These are phyloP conservation scores for Drosophila bifasciata DNA, from an alignment of 1,140 invertebrate species.

Conservation along the genomic window DNA sequence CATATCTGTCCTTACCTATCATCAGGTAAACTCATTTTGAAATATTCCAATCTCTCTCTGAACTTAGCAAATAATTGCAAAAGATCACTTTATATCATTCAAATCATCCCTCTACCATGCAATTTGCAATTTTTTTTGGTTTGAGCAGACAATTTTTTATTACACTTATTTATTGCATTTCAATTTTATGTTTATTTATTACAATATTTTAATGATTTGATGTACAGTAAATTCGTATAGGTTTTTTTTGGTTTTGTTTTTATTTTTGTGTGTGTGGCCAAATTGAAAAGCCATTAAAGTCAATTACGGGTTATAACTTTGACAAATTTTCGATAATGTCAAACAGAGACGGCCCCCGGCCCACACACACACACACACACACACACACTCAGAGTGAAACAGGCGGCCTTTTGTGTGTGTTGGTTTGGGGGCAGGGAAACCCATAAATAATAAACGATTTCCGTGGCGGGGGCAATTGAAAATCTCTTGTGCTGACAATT, in stretches of 20 bases:
- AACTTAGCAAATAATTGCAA: no score
- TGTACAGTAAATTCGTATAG: slow-evolving; percentile 18
- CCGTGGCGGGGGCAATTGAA: slow-evolving; percentile 51
- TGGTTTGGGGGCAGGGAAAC: slow-evolving; percentile 28
- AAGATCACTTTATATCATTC: no score
- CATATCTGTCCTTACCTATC: no score
- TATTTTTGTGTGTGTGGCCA: slow-evolving; percentile 7
- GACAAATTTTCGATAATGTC: slow-evolving; percentile 62
- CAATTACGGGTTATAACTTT: slow-evolving; percentile 62
- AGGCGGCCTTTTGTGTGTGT: not conserved
- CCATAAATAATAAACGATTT: slow-evolving; percentile 73
- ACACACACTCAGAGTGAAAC: no score
- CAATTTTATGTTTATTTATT: slow-evolving; percentile 51
- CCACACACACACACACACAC: no score
- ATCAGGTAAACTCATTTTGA: no score
- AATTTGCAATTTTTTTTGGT: slow-evolving; percentile 34
- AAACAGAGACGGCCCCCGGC: slow-evolving; percentile 16
- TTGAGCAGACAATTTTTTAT: slow-evolving; percentile 29
- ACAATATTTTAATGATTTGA: slow-evolving; percentile 46
- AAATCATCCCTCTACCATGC: not conserved
- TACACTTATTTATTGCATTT: slow-evolving; percentile 63
- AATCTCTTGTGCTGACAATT: slow-evolving; percentile 61
- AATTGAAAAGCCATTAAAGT: slow-evolving; percentile 69
- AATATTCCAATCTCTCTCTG: no score
- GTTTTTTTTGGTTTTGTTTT: slow-evolving; percentile 18